A percentile compares a stretch with the other conserved stretches of the same genome.
phyloP scores from a whole-genome alignment of 2,113 vertebrate species.

The Callorhinus ursinus region DNA sequence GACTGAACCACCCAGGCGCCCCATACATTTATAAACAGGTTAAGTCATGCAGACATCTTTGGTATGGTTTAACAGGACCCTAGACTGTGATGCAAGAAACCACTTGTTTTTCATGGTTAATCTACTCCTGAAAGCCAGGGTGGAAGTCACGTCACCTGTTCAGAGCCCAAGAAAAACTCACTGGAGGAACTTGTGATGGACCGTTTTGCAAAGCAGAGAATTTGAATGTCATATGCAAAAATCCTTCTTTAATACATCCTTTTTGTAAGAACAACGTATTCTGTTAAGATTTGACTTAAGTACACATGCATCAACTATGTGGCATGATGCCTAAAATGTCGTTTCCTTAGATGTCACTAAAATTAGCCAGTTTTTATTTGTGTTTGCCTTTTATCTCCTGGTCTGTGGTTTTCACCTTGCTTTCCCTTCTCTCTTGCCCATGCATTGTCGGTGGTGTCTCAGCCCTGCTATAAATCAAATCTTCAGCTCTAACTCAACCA shows the following conservation, averaged over 20 bases:
- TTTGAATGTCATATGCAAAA: neutral
- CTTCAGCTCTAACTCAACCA: conserved; percentile 58
- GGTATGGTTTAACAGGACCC: neutral
- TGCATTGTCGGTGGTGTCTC: neutral
- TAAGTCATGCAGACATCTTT: neutral
- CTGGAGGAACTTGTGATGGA: neutral
- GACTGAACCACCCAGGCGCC: no score
- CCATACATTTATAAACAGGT: conserved; percentile 24
- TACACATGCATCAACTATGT: neutral
- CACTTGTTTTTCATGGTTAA: neutral
- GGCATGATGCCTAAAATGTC: neutral
- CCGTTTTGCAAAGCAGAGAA: conserved; percentile 41
- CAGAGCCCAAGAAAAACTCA: neutral
- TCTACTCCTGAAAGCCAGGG: neutral
- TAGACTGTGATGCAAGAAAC: conserved; percentile 16
- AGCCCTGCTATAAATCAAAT: neutral
- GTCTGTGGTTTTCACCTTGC: neutral
- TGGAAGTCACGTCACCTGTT: neutral
- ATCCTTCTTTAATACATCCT: neutral
- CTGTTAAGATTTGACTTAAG: neutral
- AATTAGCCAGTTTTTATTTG: neutral
- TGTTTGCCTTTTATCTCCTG: neutral
- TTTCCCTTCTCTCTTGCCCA: neutral
- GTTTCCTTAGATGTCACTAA: neutral
- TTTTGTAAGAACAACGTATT: neutral